Percentiles rank a stretch among this genome's conserved stretches.
Evolutionary conservation across 2,797 vertebrate species (phyloP).

Genomic region (Lophius americanus): DNA sequence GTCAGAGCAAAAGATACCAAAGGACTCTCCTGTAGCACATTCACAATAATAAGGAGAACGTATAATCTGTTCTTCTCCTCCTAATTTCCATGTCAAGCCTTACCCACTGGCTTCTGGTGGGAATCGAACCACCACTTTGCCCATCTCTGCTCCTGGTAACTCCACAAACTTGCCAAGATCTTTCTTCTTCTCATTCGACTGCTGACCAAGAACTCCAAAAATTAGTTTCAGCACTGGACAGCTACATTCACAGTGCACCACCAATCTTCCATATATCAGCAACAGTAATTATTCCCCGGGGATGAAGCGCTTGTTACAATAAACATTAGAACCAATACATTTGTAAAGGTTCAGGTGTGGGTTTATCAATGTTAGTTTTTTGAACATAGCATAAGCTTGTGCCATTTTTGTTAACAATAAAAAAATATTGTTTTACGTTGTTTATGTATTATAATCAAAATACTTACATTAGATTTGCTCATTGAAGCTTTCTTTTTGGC

Average conservation of each 20-base stretch:
- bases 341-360: neutral
- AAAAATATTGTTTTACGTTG: neutral
- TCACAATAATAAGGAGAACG: neutral
- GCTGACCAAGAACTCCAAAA: slow-evolving; percentile 40
- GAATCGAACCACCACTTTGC: slow-evolving; percentile 96
- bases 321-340: neutral
- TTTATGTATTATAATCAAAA: neutral
- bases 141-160: slow-evolving; percentile 96
- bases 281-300: too few relatives aligned
- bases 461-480: slow-evolving; percentile 63
- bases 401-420: neutral
- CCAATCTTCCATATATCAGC: too few relatives aligned
- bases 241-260: too few relatives aligned
- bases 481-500: slow-evolving; percentile 53
- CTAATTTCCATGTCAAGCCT: slow-evolving; percentile 52
- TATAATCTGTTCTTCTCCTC: neutral
- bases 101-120: slow-evolving; percentile 99
- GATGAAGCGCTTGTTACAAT: neutral
- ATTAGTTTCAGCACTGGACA: too few relatives aligned
- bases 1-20: neutral
- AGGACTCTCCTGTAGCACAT: neutral
- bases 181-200: slow-evolving; percentile 90
- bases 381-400: neutral
- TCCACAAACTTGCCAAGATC: slow-evolving; percentile 98
- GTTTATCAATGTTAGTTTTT: neutral